Evolutionary conservation across 2,888 invertebrate species (phyloP).

Genomic region (Girardia tigrina): DNA sequence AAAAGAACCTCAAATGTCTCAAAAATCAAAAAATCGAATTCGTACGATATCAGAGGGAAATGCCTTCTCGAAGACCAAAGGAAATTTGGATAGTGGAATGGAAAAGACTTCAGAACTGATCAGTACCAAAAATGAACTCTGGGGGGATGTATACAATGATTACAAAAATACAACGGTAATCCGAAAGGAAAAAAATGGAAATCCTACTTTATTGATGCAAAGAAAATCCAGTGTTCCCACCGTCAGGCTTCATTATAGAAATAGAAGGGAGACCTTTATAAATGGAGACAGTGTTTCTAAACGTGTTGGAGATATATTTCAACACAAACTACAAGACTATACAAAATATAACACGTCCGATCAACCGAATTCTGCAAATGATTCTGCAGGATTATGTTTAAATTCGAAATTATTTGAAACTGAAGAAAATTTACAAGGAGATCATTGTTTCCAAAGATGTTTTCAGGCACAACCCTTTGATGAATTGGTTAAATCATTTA

Average conservation of each 20-base stretch:
- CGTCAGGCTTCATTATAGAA: background rate
- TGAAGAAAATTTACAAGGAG: too few relatives aligned
- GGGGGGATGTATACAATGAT: constrained; percentile 16
- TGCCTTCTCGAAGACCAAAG: background rate
- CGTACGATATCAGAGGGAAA: background rate
- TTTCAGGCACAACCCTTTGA: background rate
- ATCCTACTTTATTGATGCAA: background rate
- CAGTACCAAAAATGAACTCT: background rate
- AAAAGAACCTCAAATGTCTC: background rate
- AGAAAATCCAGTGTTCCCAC: background rate
- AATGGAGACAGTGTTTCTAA: background rate
- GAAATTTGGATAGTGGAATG: background rate
- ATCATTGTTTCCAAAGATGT: background rate
- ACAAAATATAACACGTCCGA: background rate
- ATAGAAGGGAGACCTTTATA: background rate
- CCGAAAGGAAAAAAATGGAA: background rate
- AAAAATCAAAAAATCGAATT: background rate
- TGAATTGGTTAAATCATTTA: background rate
- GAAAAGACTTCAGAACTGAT: background rate
- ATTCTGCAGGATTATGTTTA: background rate
- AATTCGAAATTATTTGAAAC: background rate
- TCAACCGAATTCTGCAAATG: background rate
- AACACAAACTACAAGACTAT: background rate
- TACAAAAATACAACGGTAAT: background rate
- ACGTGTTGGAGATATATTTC: background rate